Conservation (phyloP, 2,113 vertebrate species). For the Takifugu bimaculatus region DNA sequence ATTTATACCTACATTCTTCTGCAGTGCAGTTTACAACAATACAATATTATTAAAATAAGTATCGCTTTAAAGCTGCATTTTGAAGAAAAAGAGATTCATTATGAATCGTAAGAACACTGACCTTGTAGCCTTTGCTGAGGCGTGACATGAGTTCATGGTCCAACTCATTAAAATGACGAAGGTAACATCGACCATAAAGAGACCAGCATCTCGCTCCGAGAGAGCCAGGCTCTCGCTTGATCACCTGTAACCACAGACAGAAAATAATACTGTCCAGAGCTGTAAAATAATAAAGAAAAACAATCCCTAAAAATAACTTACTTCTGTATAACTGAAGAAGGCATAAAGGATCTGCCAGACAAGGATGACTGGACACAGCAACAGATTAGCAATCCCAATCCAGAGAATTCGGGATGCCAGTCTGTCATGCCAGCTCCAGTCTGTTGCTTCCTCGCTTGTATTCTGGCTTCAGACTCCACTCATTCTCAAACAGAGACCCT, state of each 20-base stretch:
- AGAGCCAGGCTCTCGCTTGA: slow-evolving; percentile 94
- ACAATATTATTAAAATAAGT: background rate
- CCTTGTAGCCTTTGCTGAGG: slow-evolving; percentile 94
- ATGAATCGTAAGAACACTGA: slow-evolving; percentile 12
- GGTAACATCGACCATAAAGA: slow-evolving; percentile 93
- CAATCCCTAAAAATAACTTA: background rate
- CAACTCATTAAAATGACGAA: slow-evolving; percentile 96
- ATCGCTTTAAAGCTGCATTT: too few species aligned
- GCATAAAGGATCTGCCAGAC: slow-evolving; percentile 99
- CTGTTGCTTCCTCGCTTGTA: slow-evolving; percentile 92
- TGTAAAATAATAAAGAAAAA: background rate
- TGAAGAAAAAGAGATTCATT: background rate
- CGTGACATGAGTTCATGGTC: slow-evolving; percentile 95
- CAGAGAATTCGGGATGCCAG: slow-evolving; percentile 92
- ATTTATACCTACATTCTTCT: background rate
- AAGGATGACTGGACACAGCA: slow-evolving; percentile 94
- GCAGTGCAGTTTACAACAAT: background rate
- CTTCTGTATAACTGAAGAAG: slow-evolving; percentile 96
- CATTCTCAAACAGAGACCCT: slow-evolving; percentile 93
- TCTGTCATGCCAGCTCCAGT: slow-evolving; percentile 88
- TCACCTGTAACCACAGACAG: slow-evolving; percentile 65
- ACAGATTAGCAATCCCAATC: slow-evolving; percentile 96
- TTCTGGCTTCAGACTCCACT: slow-evolving; percentile 93
- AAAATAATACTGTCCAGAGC: background rate
- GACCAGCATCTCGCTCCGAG: slow-evolving; percentile 97